phyloP scores from a whole-genome alignment of 1,140 invertebrate species.

The Brachionus angularis region DNA sequence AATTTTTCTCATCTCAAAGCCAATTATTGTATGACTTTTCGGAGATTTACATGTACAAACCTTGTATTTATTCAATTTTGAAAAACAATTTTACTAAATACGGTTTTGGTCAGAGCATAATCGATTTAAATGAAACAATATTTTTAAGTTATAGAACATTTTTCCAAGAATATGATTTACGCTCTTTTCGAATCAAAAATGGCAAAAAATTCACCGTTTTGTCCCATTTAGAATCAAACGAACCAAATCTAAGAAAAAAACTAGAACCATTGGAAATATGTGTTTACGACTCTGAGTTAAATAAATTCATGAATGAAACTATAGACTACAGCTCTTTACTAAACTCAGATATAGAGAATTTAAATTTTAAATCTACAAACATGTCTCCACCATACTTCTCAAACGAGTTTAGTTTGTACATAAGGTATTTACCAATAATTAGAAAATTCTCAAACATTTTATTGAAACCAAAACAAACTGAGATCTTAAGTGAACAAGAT shows the following conservation, averaged over 20 bases:
- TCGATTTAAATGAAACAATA: not conserved
- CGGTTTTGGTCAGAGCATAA: conserved; percentile 18
- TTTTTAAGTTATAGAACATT: conserved; percentile 24
- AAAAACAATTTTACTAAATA: not conserved
- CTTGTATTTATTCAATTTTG: not conserved
- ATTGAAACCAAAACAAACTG: not conserved
- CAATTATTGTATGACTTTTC: not conserved
- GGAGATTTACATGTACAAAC: no score
- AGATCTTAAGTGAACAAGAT: not conserved
- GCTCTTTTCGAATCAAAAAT: not conserved
- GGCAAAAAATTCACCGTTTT: conserved; percentile 23
- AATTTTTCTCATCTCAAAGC: not conserved
- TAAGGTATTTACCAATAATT: not conserved
- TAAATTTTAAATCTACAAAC: conserved; percentile 4
- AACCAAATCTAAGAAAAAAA: not conserved
- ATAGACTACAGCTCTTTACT: not conserved
- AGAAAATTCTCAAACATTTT: not conserved
- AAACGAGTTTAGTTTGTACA: not conserved
- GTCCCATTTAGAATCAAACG: not conserved
- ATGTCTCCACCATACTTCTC: conserved; percentile 18
- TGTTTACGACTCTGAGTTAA: not conserved
- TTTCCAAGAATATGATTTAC: conserved; percentile 9
- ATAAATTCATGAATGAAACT: conserved; percentile 7
- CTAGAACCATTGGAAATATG: conserved; percentile 13
- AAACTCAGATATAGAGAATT: not conserved